phyloP scores from a whole-genome alignment of 1,140 invertebrate genomes.

The Drosophila jambulina region DNA sequence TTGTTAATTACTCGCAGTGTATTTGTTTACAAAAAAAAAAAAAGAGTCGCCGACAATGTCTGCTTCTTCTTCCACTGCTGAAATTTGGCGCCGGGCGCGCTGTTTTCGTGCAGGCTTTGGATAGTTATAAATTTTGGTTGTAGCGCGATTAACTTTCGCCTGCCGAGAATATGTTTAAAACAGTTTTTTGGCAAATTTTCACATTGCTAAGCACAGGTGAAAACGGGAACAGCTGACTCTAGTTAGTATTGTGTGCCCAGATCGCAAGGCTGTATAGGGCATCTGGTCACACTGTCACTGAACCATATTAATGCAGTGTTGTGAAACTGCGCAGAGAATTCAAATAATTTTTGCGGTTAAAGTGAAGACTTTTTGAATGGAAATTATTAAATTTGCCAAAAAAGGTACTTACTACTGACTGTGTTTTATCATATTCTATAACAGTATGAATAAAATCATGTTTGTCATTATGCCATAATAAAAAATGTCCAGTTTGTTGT shows the following conservation, averaged over 20 bases:
- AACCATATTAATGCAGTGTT: background rate
- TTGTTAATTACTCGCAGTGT: constrained; percentile 51
- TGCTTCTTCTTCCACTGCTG: background rate
- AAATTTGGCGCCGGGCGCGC: background rate
- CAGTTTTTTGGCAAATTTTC: constrained; percentile 16
- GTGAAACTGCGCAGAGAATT: background rate
- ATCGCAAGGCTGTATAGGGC: too few species aligned
- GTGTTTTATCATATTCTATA: background rate
- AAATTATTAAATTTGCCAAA: too few species aligned
- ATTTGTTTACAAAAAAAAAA: constrained; percentile 67
- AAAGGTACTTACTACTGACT: background rate
- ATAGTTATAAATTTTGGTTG: background rate
- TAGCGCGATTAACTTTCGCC: background rate
- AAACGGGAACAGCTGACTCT: constrained; percentile 39
- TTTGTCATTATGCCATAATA: background rate
- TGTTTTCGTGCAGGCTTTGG: background rate
- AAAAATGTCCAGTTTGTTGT: constrained; percentile 21
- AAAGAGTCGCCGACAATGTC: constrained; percentile 25
- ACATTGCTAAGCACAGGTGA: constrained; percentile 41
- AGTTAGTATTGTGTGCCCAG: background rate
- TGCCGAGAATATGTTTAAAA: background rate
- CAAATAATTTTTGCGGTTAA: background rate
- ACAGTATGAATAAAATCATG: background rate
- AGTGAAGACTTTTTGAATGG: background rate
- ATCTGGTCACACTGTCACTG: background rate